Base-by-base conservation (phyloP, 1,140 invertebrate species). In the Nephotettix cincticeps region DNA sequence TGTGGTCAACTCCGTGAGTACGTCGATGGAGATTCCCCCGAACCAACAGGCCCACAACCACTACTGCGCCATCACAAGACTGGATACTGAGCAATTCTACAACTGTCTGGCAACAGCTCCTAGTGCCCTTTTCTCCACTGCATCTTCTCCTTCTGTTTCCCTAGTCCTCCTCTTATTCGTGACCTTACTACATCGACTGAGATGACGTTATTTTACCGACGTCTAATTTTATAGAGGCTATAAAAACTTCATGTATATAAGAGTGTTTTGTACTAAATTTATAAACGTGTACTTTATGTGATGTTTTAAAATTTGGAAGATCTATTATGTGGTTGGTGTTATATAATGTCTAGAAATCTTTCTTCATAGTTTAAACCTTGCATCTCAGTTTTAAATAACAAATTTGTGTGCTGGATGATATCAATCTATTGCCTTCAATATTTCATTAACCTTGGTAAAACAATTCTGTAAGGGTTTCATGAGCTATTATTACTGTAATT, bases 11-110 rank as follows among this genome's bases (percentile, higher is more conserved):
- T 87, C 90, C 0, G 89, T 94, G 0, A 85, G 86, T 80, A 74
- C 40, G 4, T 68, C 77, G 79, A 19, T 72, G 77, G 67, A 61
- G 23, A 86, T 89, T 71, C 86, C 88, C 32, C 21, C 21, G 13
- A 36, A 25, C 21, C 17, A 40, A 1, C 32, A 43, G 17, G 69
- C 69, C 21, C 56, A 70, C n/a, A 64, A 27, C 13, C 93, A 95
- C 79, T 92, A 89, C 79, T 95, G 93, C 79, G 90, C 92, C 23
- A 92, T 95, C 70, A 93, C 90, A 0, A 83, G 91, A 14, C 83
- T 94, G 13, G 91, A 93, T 81, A 90, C 88, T 77, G 83, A 85
- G 32, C 87, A 90, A 73, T 93, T 90, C 80, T 86, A 85, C 69
- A 81, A 86, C 63, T 94, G 91, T 79, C 84, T 92, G 66, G 87